These are phyloP conservation scores for Mycalesis mineus DNA, from an alignment of 2,888 invertebrate genomes.

Conservation along the genomic window DNA sequence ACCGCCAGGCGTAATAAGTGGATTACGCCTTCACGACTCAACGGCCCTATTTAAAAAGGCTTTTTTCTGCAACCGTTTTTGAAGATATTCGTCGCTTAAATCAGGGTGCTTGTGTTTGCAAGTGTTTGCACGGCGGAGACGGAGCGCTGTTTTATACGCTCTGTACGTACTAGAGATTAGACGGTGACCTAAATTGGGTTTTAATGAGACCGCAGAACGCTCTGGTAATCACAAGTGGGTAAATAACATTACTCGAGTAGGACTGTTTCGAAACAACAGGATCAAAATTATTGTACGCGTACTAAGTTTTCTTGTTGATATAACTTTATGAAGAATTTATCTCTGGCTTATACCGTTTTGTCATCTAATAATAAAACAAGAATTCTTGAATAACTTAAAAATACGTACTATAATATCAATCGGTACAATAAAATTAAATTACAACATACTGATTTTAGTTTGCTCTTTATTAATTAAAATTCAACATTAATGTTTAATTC, in stretches of 20 bases:
- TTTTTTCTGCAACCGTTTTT: slow-evolving; percentile 38
- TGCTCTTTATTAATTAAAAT: too few relatives aligned
- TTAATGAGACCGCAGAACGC: slow-evolving; percentile 49
- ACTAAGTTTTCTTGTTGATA: not conserved
- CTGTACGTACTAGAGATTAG: slow-evolving; percentile 37
- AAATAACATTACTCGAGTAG: slow-evolving; percentile 19
- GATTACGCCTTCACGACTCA: slow-evolving; percentile 67
- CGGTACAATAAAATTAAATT: too few relatives aligned
- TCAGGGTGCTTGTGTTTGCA: slow-evolving; percentile 6
- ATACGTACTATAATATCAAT: too few relatives aligned
- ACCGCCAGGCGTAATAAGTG: slow-evolving; percentile 70
- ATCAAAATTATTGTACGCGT: not conserved
- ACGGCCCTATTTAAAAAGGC: slow-evolving; percentile 60
- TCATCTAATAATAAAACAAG: too few relatives aligned
- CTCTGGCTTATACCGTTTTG: too few relatives aligned
- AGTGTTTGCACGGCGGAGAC: slow-evolving; percentile 11
- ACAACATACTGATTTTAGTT: too few relatives aligned
- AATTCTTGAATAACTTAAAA: too few relatives aligned
- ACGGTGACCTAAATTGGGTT: slow-evolving; percentile 54
- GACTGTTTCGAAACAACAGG: not conserved
- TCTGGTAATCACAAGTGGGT: slow-evolving; percentile 30
- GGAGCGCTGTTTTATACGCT: slow-evolving; percentile 18
- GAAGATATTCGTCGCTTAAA: not conserved
- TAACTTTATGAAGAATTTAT: too few relatives aligned
- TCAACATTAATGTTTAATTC: too few relatives aligned